These are phyloP conservation scores for Dolichoris vasculosae DNA, from an alignment of 1,140 invertebrate species.

Conservation along the genomic window DNA sequence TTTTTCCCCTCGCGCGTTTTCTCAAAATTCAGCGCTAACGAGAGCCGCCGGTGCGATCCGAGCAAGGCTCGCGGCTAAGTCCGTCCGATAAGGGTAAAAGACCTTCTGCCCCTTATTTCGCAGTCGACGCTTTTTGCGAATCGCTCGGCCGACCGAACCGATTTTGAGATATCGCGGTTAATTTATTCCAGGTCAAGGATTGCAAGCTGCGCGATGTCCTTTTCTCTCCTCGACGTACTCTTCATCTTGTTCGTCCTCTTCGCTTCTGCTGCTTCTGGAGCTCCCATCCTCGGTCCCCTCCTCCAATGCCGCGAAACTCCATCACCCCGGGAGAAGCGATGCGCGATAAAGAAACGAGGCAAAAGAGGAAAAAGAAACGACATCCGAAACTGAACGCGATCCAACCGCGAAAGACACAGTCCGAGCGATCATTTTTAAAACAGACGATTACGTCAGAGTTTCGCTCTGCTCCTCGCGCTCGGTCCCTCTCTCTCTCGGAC, in stretches of 20 bases:
- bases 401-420: neutral
- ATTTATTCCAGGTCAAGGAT: constrained; percentile 46
- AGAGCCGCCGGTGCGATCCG: neutral
- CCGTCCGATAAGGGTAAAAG: constrained; percentile 38
- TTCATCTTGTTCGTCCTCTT: neutral
- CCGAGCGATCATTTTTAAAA: constrained; percentile 35
- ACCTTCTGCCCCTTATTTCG: constrained; percentile 30
- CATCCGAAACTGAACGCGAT: neutral
- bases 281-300: neutral
- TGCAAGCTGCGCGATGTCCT: constrained; percentile 24
- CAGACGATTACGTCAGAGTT: constrained; percentile 48
- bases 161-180: constrained; percentile 26
- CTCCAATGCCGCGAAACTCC: neutral
- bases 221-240: neutral
- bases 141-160: neutral
- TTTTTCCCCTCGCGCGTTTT: neutral
- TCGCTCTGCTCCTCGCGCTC: neutral
- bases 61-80: neutral
- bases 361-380: neutral
- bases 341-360: neutral
- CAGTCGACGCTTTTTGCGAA: neutral
- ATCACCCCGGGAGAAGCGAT: neutral
- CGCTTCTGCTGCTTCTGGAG: neutral
- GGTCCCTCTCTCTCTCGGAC: neutral
- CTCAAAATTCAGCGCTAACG: constrained; percentile 20